Conservation (phyloP, 2,888 invertebrate species). For the Hartigia nigra region DNA sequence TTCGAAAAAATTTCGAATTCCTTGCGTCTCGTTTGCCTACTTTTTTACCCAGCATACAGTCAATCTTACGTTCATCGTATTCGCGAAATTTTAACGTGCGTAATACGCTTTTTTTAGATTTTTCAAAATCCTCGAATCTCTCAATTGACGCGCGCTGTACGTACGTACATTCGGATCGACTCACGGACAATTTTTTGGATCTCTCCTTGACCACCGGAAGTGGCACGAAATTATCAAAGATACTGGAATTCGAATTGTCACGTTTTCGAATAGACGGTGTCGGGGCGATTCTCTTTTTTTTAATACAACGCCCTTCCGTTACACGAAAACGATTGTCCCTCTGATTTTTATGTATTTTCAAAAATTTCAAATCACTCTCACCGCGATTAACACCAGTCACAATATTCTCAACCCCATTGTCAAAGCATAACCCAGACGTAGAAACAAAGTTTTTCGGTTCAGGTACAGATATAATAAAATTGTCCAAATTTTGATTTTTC, state of each 20-base stretch:
- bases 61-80: neutral
- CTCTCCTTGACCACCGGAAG: neutral
- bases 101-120: neutral
- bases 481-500: neutral
- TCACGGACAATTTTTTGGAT: neutral
- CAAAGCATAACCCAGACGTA: neutral
- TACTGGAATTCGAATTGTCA: neutral
- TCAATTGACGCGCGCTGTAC: neutral
- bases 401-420: neutral
- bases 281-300: constrained; percentile 18
- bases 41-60: neutral
- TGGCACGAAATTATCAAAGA: neutral
- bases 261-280: constrained; percentile 19
- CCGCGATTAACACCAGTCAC: neutral
- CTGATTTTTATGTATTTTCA: neutral
- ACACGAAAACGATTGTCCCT: neutral
- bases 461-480: neutral
- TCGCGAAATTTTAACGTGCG: neutral
- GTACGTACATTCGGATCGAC: neutral
- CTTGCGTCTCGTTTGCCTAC: neutral
- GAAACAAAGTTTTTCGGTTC: neutral
- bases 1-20: neutral
- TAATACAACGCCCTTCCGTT: neutral
- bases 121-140: neutral
- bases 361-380: neutral